A percentile compares a stretch with the other conserved stretches of the same genome.
Evolutionary conservation across 2,113 vertebrate genomes (phyloP).

Genomic region (Actenoides lindsayi): DNA sequence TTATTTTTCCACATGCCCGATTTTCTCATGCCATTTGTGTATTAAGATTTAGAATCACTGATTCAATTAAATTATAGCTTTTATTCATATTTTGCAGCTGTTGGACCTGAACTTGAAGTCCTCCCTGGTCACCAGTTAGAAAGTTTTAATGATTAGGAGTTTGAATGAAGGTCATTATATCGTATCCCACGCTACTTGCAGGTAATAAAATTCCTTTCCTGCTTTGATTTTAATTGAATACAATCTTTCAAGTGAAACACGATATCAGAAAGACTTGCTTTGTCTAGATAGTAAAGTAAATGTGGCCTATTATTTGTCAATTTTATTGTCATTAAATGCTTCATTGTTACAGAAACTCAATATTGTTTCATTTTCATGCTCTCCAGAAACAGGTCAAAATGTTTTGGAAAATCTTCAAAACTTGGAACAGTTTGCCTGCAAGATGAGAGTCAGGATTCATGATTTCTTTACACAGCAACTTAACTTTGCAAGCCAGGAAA

Average conservation of each 20-base stretch:
- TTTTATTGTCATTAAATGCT: slow-evolving; percentile 58
- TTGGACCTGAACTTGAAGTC: slow-evolving; percentile 74
- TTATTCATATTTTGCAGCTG: slow-evolving; percentile 77
- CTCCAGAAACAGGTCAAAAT: slow-evolving; percentile 12
- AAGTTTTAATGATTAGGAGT: slow-evolving; percentile 74
- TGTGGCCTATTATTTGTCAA: slow-evolving; percentile 64
- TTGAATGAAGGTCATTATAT: slow-evolving; percentile 78
- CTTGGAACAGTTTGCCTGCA: neutral
- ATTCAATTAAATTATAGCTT: slow-evolving; percentile 73
- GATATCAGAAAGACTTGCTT: slow-evolving; percentile 65
- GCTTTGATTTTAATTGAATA: slow-evolving; percentile 78
- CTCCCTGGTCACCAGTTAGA: slow-evolving; percentile 74
- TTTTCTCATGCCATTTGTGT: slow-evolving; percentile 64
- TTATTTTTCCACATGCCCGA: slow-evolving; percentile 45
- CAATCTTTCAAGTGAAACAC: slow-evolving; percentile 73
- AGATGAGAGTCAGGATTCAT: neutral
- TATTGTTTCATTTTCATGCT: slow-evolving; percentile 11
- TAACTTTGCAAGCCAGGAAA: neutral
- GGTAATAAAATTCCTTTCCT: slow-evolving; percentile 74
- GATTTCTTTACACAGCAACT: neutral
- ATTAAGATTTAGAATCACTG: slow-evolving; percentile 68
- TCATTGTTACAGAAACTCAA: neutral
- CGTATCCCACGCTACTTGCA: slow-evolving; percentile 68
- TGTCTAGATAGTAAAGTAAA: slow-evolving; percentile 66
- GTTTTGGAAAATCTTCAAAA: slow-evolving; percentile 29